A percentile compares a stretch with the other conserved stretches of the same genome.
These are phyloP conservation scores for Drosophila melanica DNA, from an alignment of 1,140 invertebrate species.

Conservation along the genomic window DNA sequence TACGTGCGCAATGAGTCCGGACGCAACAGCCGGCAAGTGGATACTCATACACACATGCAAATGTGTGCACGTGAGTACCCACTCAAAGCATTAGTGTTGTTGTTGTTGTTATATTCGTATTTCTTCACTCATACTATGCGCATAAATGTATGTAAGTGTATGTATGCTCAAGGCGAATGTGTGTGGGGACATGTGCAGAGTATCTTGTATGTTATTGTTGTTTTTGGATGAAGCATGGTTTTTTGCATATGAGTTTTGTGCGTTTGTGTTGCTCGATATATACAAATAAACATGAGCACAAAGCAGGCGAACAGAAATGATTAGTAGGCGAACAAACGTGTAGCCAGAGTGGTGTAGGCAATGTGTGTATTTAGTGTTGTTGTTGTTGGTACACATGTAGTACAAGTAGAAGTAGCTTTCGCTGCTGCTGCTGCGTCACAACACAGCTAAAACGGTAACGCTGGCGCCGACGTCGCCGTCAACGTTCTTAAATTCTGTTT, in stretches of 20 bases:
- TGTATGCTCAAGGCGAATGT: conserved; percentile 40
- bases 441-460: conserved; percentile 76
- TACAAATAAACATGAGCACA: conserved; percentile 82
- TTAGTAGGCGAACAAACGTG: conserved; percentile 59
- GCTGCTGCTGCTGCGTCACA: conserved; percentile 22
- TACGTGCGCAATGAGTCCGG: not conserved
- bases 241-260: conserved; percentile 75
- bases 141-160: conserved; percentile 14
- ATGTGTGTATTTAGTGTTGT: conserved; percentile 35
- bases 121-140: conserved; percentile 22
- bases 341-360: conserved; percentile 43
- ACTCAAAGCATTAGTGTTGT: conserved; percentile 2
- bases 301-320: conserved; percentile 76
- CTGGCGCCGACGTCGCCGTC: conserved; percentile 37
- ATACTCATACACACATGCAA: not conserved
- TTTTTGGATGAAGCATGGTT: conserved; percentile 49
- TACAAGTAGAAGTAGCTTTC: conserved; percentile 56
- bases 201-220: conserved; percentile 1
- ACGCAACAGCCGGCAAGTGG: conserved; percentile 1
- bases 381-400: conserved; percentile 57
- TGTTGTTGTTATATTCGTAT: conserved; percentile 14
- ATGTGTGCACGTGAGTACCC: not conserved
- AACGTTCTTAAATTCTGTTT: conserved; percentile 68
- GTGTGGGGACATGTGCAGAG: conserved; percentile 26
- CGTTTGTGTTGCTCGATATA: conserved; percentile 81